Conservation (phyloP, 2,888 invertebrate species). For the Pseudococcus jackbeardsleyi region DNA sequence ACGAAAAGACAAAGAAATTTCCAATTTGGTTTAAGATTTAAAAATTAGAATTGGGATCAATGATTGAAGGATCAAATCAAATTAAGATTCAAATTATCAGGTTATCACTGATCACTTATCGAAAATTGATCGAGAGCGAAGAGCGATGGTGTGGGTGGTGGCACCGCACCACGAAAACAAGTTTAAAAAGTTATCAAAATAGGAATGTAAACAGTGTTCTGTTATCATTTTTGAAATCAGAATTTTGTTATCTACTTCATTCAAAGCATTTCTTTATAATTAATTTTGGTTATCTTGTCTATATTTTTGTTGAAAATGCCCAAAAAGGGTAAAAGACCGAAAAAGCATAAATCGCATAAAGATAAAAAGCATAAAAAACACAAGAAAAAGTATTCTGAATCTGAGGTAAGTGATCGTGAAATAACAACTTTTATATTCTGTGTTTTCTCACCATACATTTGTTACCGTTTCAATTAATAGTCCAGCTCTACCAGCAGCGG, state of each 20-base stretch:
- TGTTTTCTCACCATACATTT: too few species aligned
- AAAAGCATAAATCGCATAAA: constrained; percentile 29
- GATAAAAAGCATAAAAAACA: constrained; percentile 31
- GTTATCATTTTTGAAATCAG: too few species aligned
- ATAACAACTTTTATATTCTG: too few species aligned
- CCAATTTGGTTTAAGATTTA: too few species aligned
- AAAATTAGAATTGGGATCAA: too few species aligned
- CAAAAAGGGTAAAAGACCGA: background rate
- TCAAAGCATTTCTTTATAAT: background rate
- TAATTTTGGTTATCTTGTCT: background rate
- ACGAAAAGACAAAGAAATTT: too few species aligned
- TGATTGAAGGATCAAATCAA: too few species aligned
- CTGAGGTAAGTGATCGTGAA: constrained; percentile 9
- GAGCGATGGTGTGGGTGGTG: too few species aligned
- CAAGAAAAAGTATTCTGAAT: constrained; percentile 14
- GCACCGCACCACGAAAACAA: background rate
- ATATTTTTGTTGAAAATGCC: background rate
- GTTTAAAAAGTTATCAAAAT: background rate
- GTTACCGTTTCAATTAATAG: background rate
- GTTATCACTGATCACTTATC: too few species aligned
- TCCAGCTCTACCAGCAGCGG: constrained; percentile 28
- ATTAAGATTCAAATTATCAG: too few species aligned
- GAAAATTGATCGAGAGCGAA: too few species aligned
- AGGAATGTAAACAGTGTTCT: background rate
- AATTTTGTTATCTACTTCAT: too few species aligned